Percentiles rank a stretch among this genome's conserved stretches.
phyloP scores from a whole-genome alignment of 2,888 invertebrate genomes.

The Aphidius colemani region DNA sequence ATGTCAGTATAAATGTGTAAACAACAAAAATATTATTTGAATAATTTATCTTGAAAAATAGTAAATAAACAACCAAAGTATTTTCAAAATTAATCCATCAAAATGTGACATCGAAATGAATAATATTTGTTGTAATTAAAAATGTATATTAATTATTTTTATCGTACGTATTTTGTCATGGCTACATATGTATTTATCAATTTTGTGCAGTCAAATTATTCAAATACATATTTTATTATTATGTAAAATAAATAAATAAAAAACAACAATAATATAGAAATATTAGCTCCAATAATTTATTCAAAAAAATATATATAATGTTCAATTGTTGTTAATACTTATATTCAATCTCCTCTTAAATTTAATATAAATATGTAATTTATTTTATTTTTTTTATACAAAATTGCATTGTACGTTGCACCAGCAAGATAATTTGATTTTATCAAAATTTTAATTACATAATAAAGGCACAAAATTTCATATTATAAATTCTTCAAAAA shows the following conservation, averaged over 20 bases:
- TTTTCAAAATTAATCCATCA: too few species aligned
- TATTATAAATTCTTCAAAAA: conserved; percentile 17
- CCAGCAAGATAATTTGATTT: not conserved
- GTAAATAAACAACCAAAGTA: not conserved
- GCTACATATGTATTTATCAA: conserved; percentile 33
- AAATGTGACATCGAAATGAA: conserved; percentile 1
- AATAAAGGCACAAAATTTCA: conserved; percentile 10
- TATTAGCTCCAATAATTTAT: not conserved
- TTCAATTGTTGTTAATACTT: too few species aligned
- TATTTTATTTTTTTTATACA: not conserved
- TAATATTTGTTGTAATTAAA: not conserved
- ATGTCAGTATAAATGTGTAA: conserved; percentile 43
- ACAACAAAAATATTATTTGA: conserved; percentile 30
- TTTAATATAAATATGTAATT: not conserved
- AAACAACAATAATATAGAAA: conserved; percentile 31
- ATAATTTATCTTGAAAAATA: conserved; percentile 23
- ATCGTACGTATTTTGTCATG: conserved; percentile 4
- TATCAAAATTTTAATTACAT: conserved; percentile 21
- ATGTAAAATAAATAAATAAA: conserved; percentile 38
- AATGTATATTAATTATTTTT: conserved; percentile 1
- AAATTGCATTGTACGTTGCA: not conserved
- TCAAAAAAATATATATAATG: too few species aligned
- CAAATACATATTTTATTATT: conserved; percentile 47
- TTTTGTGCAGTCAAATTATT: conserved; percentile 42
- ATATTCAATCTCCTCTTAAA: too few species aligned